phyloP scores from a whole-genome alignment of 1,140 invertebrate species.

The Trinorchestia longiramus region DNA sequence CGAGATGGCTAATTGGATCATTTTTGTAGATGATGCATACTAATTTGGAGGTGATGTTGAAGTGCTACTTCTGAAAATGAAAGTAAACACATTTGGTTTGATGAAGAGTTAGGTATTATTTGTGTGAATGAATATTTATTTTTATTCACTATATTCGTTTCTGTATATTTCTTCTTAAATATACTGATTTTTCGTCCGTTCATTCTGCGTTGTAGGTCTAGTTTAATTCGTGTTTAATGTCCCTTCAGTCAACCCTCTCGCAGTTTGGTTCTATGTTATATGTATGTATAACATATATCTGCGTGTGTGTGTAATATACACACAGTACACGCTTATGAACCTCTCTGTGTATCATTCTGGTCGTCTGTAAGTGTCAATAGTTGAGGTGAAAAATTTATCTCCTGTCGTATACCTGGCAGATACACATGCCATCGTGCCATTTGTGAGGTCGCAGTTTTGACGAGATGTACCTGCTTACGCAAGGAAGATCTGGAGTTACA shows the following conservation, averaged over 20 bases:
- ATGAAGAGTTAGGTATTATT: no score
- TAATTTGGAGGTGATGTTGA: neutral
- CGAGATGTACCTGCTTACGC: slow-evolving; percentile 12
- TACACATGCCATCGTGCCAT: neutral
- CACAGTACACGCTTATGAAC: neutral
- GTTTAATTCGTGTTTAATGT: neutral
- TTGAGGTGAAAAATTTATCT: neutral
- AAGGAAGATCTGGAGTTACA: neutral
- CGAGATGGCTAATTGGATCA: neutral
- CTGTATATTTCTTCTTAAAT: no score
- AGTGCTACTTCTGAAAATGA: neutral
- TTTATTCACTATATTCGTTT: no score
- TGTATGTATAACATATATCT: neutral
- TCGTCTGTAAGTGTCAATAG: neutral
- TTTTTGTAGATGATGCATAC: neutral
- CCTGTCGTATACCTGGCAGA: neutral
- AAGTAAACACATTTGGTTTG: neutral
- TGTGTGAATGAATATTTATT: no score
- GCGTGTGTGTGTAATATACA: no score
- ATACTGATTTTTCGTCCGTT: neutral
- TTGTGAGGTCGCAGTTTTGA: neutral
- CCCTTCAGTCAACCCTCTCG: neutral
- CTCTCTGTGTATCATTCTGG: neutral
- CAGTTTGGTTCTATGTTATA: neutral
- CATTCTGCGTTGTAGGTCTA: neutral